phyloP scores from a whole-genome alignment of 2,888 invertebrate genomes.

The Caenorhabditis plicata region DNA sequence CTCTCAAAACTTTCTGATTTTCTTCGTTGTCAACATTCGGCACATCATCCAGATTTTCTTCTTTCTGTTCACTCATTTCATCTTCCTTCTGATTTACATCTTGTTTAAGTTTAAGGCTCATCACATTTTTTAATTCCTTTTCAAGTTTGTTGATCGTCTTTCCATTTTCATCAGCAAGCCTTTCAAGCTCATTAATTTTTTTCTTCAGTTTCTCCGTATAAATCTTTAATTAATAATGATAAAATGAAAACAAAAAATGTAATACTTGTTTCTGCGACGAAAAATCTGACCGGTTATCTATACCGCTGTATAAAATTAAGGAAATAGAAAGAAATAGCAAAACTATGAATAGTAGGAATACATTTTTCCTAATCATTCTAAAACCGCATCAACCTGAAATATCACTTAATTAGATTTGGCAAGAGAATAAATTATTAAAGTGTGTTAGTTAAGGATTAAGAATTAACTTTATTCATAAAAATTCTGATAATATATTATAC shows the following conservation, averaged over 20 bases:
- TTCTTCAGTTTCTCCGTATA: constrained; percentile 18
- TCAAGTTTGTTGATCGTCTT: constrained; percentile 27
- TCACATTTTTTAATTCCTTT: constrained; percentile 6
- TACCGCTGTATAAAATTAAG: constrained; percentile 25
- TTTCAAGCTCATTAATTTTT: constrained; percentile 15
- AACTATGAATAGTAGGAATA: constrained; percentile 16
- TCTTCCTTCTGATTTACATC: constrained; percentile 9
- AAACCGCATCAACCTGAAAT: constrained; percentile 21
- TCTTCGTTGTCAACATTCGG: constrained; percentile 13
- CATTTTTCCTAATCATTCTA: constrained; percentile 16
- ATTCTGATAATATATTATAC: no score
- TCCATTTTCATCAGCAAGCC: constrained; percentile 17
- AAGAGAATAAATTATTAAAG: no score
- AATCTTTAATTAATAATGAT: constrained; percentile 3
- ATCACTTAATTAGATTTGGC: neutral
- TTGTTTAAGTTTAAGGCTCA: constrained; percentile 1
- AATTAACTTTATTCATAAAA: no score
- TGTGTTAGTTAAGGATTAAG: no score
- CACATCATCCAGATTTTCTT: constrained; percentile 18
- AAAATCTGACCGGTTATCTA: constrained; percentile 16
- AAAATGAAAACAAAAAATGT: neutral
- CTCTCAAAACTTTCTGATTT: constrained; percentile 8
- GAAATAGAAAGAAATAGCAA: constrained; percentile 21
- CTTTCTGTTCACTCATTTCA: constrained; percentile 9
- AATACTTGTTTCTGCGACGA: constrained; percentile 12